Percentiles rank a stretch among this genome's conserved stretches.
Evolutionary conservation across 2,888 invertebrate genomes (phyloP).

Genomic region (Aromia moschata): DNA sequence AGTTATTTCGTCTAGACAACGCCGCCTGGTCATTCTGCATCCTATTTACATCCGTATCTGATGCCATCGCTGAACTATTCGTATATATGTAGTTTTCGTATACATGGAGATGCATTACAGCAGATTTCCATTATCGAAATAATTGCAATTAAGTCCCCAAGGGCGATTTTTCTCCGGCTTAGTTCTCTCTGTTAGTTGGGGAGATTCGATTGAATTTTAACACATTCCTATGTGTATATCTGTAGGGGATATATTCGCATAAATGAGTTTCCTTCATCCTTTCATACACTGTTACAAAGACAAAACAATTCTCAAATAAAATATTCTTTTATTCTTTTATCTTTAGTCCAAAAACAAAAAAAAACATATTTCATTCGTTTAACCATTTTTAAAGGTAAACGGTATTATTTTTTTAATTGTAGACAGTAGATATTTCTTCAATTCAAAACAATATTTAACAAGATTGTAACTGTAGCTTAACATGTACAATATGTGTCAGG

Average conservation of each 20-base stretch:
- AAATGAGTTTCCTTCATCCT: too few species aligned
- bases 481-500: too few species aligned
- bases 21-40: neutral
- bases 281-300: too few species aligned
- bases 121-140: constrained; percentile 23
- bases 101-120: constrained; percentile 16
- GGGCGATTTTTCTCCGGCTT: constrained; percentile 16
- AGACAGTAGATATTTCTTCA: too few species aligned
- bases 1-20: constrained; percentile 13
- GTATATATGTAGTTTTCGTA: constrained; percentile 12
- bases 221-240: neutral
- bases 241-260: too few species aligned
- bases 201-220: neutral
- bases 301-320: too few species aligned
- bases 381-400: neutral
- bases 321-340: too few species aligned
- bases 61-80: too few species aligned
- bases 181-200: constrained; percentile 2
- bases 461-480: too few species aligned
- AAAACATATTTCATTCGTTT: too few species aligned
- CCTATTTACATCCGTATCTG: constrained; percentile 7
- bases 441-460: too few species aligned
- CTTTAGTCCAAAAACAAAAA: too few species aligned
- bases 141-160: constrained; percentile 26
- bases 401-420: neutral